Conservation (phyloP, 2,888 invertebrate genomes). For the Aproaerema taeniolella region DNA sequence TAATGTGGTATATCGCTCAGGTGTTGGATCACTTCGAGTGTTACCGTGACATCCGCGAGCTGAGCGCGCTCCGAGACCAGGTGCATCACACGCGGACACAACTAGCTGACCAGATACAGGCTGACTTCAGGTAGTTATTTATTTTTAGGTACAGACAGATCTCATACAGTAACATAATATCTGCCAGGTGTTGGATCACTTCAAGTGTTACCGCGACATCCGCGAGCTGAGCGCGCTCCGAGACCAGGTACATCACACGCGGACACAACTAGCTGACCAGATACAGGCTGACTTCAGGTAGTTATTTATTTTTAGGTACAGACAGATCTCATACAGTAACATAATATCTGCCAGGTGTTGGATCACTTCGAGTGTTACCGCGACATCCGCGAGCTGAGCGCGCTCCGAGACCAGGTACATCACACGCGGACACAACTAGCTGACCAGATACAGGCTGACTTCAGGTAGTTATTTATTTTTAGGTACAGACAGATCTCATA, state of each 20-base stretch:
- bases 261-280: constrained; percentile 88
- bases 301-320: too few relatives aligned
- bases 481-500: too few relatives aligned
- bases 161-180: too few relatives aligned
- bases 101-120: constrained; percentile 91
- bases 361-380: constrained; percentile 95
- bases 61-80: constrained; percentile 89
- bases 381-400: constrained; percentile 93
- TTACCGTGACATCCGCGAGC: constrained; percentile 94
- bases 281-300: constrained; percentile 96
- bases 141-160: too few relatives aligned
- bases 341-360: constrained; percentile 96
- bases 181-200: constrained; percentile 96
- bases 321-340: too few relatives aligned
- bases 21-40: constrained; percentile 96
- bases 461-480: too few relatives aligned
- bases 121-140: too few relatives aligned
- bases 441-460: constrained; percentile 93
- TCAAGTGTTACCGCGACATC: constrained; percentile 93
- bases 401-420: constrained; percentile 88
- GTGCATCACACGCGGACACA: constrained; percentile 86
- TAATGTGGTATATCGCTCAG: too few relatives aligned
- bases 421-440: constrained; percentile 87
- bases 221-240: constrained; percentile 92
- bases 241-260: constrained; percentile 87